phyloP scores from a whole-genome alignment of 2,797 vertebrate genomes.

The Melanotaenia trifasciata region DNA sequence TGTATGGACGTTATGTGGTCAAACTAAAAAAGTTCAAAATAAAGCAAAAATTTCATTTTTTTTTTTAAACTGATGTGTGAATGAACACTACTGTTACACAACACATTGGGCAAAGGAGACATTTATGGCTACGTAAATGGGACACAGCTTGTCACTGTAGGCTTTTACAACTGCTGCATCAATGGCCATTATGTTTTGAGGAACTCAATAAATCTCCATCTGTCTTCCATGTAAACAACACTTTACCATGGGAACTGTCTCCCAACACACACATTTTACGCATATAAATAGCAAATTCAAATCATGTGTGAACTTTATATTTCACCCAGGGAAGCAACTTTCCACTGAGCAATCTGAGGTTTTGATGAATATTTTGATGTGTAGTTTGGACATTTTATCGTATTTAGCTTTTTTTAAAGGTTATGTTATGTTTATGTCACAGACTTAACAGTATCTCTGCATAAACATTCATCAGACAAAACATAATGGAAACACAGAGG shows the following conservation, averaged over 20 bases:
- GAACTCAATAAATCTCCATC: slow-evolving; percentile 38
- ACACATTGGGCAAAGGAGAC: neutral
- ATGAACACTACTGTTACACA: neutral
- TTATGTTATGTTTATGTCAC: neutral
- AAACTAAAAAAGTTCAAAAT: neutral
- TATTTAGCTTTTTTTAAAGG: neutral
- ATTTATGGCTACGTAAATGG: neutral
- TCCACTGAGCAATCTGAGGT: neutral
- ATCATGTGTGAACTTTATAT: neutral
- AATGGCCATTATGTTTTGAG: slow-evolving; percentile 20
- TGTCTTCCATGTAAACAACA: neutral
- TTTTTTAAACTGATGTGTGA: neutral
- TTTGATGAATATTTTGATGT: neutral
- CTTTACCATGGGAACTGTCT: neutral
- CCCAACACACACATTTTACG: neutral
- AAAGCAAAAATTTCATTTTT: neutral
- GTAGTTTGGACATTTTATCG: neutral
- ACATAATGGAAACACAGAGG: neutral
- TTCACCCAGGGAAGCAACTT: neutral
- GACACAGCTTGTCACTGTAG: neutral
- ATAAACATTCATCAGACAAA: neutral
- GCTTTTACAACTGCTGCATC: slow-evolving; percentile 4
- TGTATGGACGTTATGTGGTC: neutral
- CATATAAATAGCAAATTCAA: neutral
- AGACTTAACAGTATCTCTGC: neutral